Conservation (phyloP, 2,888 invertebrate genomes). For the Pantelozetes paolii region DNA sequence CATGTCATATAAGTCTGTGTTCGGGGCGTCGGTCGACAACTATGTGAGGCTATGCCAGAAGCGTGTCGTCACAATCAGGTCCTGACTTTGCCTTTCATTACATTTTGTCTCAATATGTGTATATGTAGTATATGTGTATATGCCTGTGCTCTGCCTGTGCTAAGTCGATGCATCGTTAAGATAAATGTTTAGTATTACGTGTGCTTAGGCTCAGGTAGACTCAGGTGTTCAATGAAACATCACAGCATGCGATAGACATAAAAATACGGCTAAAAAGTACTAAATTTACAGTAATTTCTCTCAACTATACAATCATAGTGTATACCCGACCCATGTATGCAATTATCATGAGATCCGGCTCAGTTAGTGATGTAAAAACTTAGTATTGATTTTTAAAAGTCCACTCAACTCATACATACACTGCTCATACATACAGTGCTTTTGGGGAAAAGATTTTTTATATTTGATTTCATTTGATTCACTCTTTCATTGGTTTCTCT, state of each 20-base stretch:
- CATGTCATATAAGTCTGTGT: background rate
- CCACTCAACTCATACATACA: conserved; percentile 33
- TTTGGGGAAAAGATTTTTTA: background rate
- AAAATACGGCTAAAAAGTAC: conserved; percentile 23
- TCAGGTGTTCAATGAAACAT: conserved; percentile 34
- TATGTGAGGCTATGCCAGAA: background rate
- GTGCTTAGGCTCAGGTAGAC: background rate
- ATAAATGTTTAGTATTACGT: conserved; percentile 16
- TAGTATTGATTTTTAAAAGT: conserved; percentile 29
- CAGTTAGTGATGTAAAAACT: conserved; percentile 21
- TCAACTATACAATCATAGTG: background rate
- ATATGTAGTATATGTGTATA: background rate
- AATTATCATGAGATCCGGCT: conserved; percentile 32
- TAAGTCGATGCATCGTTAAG: conserved; percentile 25
- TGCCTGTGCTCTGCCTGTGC: background rate
- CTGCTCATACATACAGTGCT: background rate
- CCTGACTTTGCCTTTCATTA: background rate
- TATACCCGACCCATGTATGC: background rate
- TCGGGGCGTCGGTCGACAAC: background rate
- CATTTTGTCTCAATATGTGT: background rate
- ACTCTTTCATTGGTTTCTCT: background rate
- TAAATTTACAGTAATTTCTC: conserved; percentile 34
- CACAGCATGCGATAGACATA: conserved; percentile 22
- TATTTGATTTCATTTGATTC: conserved; percentile 15
- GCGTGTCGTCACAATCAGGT: conserved; percentile 19